Percentiles rank a stretch among this genome's conserved stretches.
Evolutionary conservation across 2,888 invertebrate species (phyloP).

Genomic region (Nasonia oneida): DNA sequence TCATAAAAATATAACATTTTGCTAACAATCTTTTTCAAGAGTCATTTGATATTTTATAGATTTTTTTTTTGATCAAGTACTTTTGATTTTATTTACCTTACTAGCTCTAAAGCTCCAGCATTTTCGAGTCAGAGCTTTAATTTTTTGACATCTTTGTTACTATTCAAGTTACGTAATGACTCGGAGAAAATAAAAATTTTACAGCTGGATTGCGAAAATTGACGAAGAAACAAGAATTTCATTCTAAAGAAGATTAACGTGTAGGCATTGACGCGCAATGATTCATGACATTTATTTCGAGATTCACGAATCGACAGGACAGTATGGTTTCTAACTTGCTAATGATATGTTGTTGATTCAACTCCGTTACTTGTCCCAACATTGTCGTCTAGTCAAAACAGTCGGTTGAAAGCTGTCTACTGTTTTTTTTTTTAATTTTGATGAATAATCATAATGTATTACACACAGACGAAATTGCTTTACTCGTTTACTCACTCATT

Average conservation of each 20-base stretch:
- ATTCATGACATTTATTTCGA: slow-evolving; percentile 14
- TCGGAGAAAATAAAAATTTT: not conserved
- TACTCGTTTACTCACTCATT: slow-evolving; percentile 20
- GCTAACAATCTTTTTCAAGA: not conserved
- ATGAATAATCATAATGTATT: not conserved
- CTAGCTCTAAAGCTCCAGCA: not conserved
- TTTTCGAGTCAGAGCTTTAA: not conserved
- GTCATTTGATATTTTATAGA: not conserved
- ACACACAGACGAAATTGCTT: not conserved
- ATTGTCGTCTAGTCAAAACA: slow-evolving; percentile 31
- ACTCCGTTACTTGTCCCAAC: not conserved
- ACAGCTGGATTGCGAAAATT: not conserved
- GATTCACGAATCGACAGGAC: slow-evolving; percentile 55
- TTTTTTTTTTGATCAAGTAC: not conserved
- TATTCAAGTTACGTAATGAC: not conserved
- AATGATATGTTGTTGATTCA: slow-evolving; percentile 57
- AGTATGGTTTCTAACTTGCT: slow-evolving; percentile 37
- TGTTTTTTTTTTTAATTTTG: slow-evolving; percentile 5
- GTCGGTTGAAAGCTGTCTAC: slow-evolving; percentile 8
- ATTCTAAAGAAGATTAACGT: not conserved
- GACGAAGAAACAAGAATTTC: slow-evolving; percentile 38
- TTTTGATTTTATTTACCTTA: slow-evolving; percentile 3
- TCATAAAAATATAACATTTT: not conserved
- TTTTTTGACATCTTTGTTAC: not conserved
- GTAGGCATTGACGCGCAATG: not conserved